Conservation (phyloP, 2,888 invertebrate genomes). For the Metacarcinus magister region DNA sequence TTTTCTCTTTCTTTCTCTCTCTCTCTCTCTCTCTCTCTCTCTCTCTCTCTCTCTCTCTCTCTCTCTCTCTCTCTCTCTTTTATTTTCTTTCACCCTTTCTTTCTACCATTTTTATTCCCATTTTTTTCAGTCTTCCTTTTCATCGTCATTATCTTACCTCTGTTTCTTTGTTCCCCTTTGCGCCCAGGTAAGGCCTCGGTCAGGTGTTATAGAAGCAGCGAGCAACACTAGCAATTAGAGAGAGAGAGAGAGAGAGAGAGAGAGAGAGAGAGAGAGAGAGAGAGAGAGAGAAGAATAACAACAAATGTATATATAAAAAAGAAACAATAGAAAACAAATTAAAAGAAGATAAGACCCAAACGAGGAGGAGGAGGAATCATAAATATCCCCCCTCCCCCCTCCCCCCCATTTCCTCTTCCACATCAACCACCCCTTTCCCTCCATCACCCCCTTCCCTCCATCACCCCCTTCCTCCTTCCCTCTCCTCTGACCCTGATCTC, state of each 20-base stretch:
- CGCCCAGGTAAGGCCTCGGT: background rate
- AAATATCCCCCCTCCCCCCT: background rate
- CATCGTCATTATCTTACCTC: background rate
- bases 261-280: constrained; percentile 18
- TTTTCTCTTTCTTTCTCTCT: no score
- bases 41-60: no score
- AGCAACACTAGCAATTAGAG: background rate
- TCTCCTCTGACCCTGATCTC: background rate
- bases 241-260: constrained; percentile 26
- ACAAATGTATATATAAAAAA: no score
- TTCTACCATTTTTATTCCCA: background rate
- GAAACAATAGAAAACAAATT: no score
- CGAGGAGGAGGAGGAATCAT: no score
- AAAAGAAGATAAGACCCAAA: no score
- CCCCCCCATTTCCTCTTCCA: background rate
- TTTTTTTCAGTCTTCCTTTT: background rate
- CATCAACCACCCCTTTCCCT: background rate
- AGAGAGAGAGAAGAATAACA: no score
- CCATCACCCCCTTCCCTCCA: background rate
- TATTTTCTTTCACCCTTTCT: background rate
- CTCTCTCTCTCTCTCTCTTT: no score
- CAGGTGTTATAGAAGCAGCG: constrained; percentile 1
- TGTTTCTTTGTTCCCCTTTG: background rate
- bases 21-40: no score
- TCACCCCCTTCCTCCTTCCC: background rate